Conservation (phyloP, 2,113 vertebrate species). For the Henicopernis longicauda region DNA sequence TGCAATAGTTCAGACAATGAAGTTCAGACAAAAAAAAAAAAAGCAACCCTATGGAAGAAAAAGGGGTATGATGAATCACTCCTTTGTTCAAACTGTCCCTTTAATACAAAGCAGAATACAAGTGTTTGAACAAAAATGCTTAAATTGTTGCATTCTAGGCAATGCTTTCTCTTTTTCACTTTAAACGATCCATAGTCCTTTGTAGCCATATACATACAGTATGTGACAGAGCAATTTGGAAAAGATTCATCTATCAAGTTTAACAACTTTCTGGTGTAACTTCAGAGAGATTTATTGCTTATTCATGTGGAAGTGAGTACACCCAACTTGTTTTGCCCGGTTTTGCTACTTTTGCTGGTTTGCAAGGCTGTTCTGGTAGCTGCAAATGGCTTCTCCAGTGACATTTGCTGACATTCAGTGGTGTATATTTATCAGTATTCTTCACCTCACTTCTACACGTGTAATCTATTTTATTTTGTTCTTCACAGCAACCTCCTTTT, state of each 20-base stretch:
- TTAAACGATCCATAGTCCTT: constrained; percentile 23
- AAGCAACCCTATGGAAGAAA: background rate
- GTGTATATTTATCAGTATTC: constrained; percentile 97
- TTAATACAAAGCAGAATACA: background rate
- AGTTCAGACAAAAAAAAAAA: background rate
- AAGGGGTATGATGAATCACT: background rate
- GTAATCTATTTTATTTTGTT: constrained; percentile 94
- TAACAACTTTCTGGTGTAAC: constrained; percentile 87
- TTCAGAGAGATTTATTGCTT: constrained; percentile 92
- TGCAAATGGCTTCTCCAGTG: constrained; percentile 97
- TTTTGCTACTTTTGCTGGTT: constrained; percentile 86
- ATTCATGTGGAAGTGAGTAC: constrained; percentile 94
- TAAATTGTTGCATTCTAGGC: background rate
- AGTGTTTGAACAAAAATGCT: constrained; percentile 21
- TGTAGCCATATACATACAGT: constrained; percentile 32
- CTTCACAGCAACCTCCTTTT: constrained; percentile 83
- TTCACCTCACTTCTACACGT: constrained; percentile 87
- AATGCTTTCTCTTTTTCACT: constrained; percentile 7
- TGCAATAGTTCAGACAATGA: background rate
- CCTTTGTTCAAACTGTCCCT: background rate
- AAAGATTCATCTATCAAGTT: constrained; percentile 83
- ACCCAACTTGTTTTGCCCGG: constrained; percentile 84
- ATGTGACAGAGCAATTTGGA: constrained; percentile 35
- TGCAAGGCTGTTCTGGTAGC: constrained; percentile 88
- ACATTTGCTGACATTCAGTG: constrained; percentile 99